Conservation (phyloP, 92 coral and sea anemone species). For the Epizoanthus scotinus region DNA sequence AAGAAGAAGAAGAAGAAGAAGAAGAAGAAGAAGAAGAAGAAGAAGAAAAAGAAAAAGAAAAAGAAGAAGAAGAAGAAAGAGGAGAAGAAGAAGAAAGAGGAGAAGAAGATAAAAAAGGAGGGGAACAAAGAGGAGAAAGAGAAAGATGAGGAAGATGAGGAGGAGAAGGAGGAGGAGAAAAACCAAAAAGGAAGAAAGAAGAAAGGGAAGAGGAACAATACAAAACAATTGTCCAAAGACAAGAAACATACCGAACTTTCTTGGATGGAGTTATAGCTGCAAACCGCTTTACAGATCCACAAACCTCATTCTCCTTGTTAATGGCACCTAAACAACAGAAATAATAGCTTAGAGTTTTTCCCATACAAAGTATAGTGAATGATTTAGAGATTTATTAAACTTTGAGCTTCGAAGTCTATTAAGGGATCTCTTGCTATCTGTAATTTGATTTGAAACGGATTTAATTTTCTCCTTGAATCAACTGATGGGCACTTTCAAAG, state of each 20-base stretch:
- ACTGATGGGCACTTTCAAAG: too few relatives aligned
- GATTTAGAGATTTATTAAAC: too few relatives aligned
- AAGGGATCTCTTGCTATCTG: too few relatives aligned
- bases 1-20: neutral
- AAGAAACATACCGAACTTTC: conserved; percentile 11
- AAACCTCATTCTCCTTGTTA: neutral
- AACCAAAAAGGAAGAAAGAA: neutral
- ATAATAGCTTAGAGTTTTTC: neutral
- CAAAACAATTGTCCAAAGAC: neutral
- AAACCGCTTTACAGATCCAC: conserved; percentile 36
- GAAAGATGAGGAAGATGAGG: neutral
- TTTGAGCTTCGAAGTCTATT: too few relatives aligned
- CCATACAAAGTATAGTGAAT: too few relatives aligned
- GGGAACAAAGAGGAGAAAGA: neutral
- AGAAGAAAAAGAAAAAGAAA: neutral
- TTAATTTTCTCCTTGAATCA: too few relatives aligned
- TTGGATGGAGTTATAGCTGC: conserved; percentile 43
- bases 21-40: neutral
- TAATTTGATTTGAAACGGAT: too few relatives aligned
- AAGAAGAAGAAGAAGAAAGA: neutral
- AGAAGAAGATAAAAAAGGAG: neutral
- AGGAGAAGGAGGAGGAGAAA: neutral
- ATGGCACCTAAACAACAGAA: conserved; percentile 3
- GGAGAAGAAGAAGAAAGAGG: neutral
- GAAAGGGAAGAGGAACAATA: neutral